Conservation (phyloP, 2,888 invertebrate genomes). For the Thereva unica region DNA sequence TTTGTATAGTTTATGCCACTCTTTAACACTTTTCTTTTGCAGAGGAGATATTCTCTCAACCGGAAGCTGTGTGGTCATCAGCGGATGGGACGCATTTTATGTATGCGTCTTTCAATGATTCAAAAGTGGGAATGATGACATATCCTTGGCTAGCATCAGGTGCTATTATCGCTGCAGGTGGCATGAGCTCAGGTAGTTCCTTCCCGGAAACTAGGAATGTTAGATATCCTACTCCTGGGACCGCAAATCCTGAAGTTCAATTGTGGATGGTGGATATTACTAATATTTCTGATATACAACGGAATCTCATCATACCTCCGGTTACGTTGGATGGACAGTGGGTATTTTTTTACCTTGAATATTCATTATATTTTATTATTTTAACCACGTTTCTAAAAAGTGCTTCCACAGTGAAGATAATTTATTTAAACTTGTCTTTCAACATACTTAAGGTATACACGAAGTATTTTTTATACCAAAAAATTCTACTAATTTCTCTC, state of each 20-base stretch:
- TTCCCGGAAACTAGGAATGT: constrained; percentile 81
- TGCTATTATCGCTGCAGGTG: constrained; percentile 65
- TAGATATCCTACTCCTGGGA: constrained; percentile 87
- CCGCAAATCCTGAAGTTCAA: constrained; percentile 81
- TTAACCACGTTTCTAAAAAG: too few relatives aligned
- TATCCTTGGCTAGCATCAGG: constrained; percentile 82
- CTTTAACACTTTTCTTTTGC: constrained; percentile 48
- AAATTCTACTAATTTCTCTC: too few relatives aligned
- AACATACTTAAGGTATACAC: too few relatives aligned
- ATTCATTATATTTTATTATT: neutral
- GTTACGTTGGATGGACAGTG: constrained; percentile 78
- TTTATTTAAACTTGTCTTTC: too few relatives aligned
- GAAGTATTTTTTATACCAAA: too few relatives aligned
- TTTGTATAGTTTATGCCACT: constrained; percentile 8
- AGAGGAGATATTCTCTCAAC: constrained; percentile 86
- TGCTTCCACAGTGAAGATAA: too few relatives aligned
- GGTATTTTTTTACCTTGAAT: constrained; percentile 57
- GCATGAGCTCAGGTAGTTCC: constrained; percentile 63
- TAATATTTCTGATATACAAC: constrained; percentile 67
- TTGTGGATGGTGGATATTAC: constrained; percentile 80
- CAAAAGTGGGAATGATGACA: constrained; percentile 73
- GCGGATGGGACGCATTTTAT: constrained; percentile 80
- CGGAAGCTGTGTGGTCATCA: constrained; percentile 86
- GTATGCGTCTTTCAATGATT: constrained; percentile 86
- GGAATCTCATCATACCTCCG: constrained; percentile 74